These are phyloP conservation scores for Drosophila lowei DNA, from an alignment of 1,140 invertebrate genomes.

Conservation along the genomic window DNA sequence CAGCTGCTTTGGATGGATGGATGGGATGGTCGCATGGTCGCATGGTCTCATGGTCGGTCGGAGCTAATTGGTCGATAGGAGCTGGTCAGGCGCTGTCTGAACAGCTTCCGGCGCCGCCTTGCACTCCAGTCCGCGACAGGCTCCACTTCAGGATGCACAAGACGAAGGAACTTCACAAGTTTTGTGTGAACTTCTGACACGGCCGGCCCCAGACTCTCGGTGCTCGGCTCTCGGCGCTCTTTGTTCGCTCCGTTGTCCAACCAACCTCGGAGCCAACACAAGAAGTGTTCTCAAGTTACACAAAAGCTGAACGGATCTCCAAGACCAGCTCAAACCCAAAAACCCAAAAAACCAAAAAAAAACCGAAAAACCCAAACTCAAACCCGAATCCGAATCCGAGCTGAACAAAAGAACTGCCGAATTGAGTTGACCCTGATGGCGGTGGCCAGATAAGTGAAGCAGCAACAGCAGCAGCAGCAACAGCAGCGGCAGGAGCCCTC, in stretches of 20 bases:
- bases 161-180: slow-evolving; percentile 68
- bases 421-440: slow-evolving; percentile 59
- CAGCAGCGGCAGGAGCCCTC: slow-evolving; percentile 12
- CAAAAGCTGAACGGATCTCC: slow-evolving; percentile 16
- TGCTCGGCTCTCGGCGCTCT: slow-evolving; percentile 6
- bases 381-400: neutral
- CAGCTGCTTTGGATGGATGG: slow-evolving; percentile 9
- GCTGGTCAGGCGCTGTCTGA: slow-evolving; percentile 39
- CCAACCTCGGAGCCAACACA: slow-evolving; percentile 15
- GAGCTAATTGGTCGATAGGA: slow-evolving; percentile 41
- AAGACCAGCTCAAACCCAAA: too few relatives aligned
- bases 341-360: neutral
- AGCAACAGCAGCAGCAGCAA: slow-evolving; percentile 14
- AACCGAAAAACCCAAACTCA: slow-evolving; percentile 1
- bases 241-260: slow-evolving; percentile 9
- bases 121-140: slow-evolving; percentile 9
- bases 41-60: slow-evolving; percentile 21
- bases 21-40: neutral
- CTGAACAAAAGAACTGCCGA: slow-evolving; percentile 45
- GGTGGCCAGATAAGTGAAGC: slow-evolving; percentile 51
- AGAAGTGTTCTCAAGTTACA: slow-evolving; percentile 73
- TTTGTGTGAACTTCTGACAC: slow-evolving; percentile 77
- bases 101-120: slow-evolving; percentile 62
- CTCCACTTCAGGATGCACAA: slow-evolving; percentile 1
- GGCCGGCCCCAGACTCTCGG: slow-evolving; percentile 26